Base-by-base conservation (phyloP, 2,113 vertebrate genomes). In the Myotis brandtii region DNA sequence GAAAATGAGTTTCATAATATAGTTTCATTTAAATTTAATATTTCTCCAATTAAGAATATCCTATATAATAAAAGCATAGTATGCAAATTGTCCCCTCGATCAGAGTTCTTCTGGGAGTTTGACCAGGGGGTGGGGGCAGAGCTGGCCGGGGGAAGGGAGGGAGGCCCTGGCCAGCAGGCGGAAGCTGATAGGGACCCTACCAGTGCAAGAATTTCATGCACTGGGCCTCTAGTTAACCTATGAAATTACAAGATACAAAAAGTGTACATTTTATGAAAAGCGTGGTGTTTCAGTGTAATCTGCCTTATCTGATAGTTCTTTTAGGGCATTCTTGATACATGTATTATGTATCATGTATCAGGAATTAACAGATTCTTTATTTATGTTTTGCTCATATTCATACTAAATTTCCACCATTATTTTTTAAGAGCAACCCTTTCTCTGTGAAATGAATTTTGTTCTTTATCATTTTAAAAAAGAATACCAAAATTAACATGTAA, bases 1-100 rank as follows among this genome's bases (percentile, higher is more conserved):
- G 8, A 73, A 93, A 73, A 93, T 76, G 1, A 75, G 20, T 43
- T 91, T 52, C 23, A 25, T 87, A 76, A n/a, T 48, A 76, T 40
- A 69, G 30, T 89, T 64, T 75, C 75, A 64, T 37, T 12, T 11
- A 80, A 69, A 80, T 2, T 1, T 1, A 43, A 48, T 10, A 92
- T 84, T 94, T 86, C 64, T 97, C 7, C 9, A 25, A 10, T 64
- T 95, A 93, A 90, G 14, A 97, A 95, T 69, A 46, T 81, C 21
- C 21, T 56, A 56, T 56, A 56, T 56, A 56, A 21, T 56, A 56
- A 56, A 56, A 56, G 54, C 21, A 8, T 9, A 56, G 54, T 56
- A 56, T 56, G 54, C 54, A 56, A 56, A 56, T 56, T 56, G 21
- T 56, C 54, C 54, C 54, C 54, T 56, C 2, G 2, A 56, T 8